A percentile compares a stretch with the other conserved stretches of the same genome.
phyloP scores from a whole-genome alignment of 2,888 invertebrate genomes.

The Epirrita christyi region DNA sequence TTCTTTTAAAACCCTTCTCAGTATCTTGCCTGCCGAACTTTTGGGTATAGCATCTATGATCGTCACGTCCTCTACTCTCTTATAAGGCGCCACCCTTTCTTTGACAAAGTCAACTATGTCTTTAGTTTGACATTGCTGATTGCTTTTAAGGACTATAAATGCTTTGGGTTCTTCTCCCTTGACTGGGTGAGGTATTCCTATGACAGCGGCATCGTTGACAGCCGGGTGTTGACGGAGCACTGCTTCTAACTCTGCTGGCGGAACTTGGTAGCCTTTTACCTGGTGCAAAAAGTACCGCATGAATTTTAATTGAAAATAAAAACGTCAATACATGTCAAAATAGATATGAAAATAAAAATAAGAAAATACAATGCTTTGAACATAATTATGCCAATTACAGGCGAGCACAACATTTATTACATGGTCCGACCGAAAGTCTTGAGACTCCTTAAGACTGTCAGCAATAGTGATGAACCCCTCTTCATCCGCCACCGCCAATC shows the following conservation, averaged over 20 bases:
- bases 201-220: slow-evolving; percentile 92
- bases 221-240: slow-evolving; percentile 89
- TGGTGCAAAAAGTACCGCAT: slow-evolving; percentile 43
- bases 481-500: no score
- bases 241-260: slow-evolving; percentile 95
- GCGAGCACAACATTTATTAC: no score
- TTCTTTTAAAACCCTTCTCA: slow-evolving; percentile 86
- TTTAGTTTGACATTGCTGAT: slow-evolving; percentile 60
- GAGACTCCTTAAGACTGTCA: slow-evolving; percentile 92
- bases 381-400: no score
- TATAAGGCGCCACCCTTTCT: slow-evolving; percentile 90
- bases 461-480: no score
- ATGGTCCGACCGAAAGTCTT: no score
- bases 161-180: slow-evolving; percentile 92
- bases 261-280: slow-evolving; percentile 91
- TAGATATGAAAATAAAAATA: no score
- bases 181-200: slow-evolving; percentile 89
- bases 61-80: slow-evolving; percentile 88
- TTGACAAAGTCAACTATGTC: slow-evolving; percentile 87
- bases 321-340: no score
- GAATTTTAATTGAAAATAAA: no score
- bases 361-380: no score
- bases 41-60: slow-evolving; percentile 90
- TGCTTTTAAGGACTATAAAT: slow-evolving; percentile 84
- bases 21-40: slow-evolving; percentile 91